These are phyloP conservation scores for Brachypteracias leptosomus DNA, from an alignment of 2,113 vertebrate genomes.

Conservation along the genomic window DNA sequence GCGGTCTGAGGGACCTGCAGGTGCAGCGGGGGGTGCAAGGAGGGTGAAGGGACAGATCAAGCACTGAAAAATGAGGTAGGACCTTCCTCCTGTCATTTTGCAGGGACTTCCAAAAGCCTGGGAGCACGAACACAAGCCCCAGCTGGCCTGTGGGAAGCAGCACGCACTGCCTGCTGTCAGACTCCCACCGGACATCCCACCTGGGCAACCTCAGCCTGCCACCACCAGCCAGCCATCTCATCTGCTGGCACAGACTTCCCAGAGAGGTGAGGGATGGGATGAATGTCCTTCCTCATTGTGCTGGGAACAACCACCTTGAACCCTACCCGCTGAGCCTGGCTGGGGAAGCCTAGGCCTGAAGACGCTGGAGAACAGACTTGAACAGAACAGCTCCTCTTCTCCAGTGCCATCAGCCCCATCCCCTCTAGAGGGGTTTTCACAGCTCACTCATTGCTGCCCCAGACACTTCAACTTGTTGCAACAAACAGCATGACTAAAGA, in stretches of 20 bases:
- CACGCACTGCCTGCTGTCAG: background rate
- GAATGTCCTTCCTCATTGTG: background rate
- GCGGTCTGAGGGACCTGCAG: background rate
- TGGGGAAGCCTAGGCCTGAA: background rate
- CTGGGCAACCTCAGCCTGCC: background rate
- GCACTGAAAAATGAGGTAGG: background rate
- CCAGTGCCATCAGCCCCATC: background rate
- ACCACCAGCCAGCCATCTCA: background rate
- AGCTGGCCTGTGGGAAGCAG: background rate
- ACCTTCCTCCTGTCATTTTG: background rate
- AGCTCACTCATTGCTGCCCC: background rate
- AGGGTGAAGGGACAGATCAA: background rate
- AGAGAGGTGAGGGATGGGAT: background rate
- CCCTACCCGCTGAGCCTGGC: accelerated
- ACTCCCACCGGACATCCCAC: accelerated
- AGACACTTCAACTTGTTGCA: background rate
- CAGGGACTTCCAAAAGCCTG: background rate
- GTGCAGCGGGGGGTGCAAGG: background rate
- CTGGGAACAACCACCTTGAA: background rate
- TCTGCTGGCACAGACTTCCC: background rate
- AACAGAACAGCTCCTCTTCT: background rate
- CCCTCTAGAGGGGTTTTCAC: background rate
- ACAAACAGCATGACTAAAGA: background rate
- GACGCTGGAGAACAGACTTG: background rate
- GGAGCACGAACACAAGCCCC: background rate